Evolutionary conservation across 2,888 invertebrate species (phyloP).

Genomic region (Eulithis prunata): DNA sequence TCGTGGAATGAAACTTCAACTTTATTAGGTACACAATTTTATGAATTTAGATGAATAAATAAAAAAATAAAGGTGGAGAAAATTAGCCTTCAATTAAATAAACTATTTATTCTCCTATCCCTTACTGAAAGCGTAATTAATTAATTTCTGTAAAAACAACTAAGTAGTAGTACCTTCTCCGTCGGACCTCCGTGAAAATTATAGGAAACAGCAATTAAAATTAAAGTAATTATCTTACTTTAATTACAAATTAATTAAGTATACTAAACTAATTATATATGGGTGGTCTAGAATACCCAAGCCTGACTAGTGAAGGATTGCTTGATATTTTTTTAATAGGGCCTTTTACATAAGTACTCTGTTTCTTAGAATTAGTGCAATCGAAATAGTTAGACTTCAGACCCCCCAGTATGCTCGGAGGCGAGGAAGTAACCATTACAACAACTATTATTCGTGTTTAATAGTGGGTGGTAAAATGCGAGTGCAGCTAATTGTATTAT

Average conservation of each 20-base stretch:
- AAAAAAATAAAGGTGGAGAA: too few relatives aligned
- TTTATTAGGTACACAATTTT: too few relatives aligned
- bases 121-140: background rate
- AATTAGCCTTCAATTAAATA: too few relatives aligned
- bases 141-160: constrained; percentile 11
- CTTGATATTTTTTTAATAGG: constrained; percentile 11
- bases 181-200: constrained; percentile 13
- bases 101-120: too few relatives aligned
- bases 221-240: constrained; percentile 32
- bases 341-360: background rate
- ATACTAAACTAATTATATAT: constrained; percentile 15
- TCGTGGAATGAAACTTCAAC: too few relatives aligned
- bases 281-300: constrained; percentile 23
- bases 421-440: background rate
- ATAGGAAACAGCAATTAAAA: constrained; percentile 27
- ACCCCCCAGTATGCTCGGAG: background rate
- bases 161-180: background rate
- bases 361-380: constrained; percentile 2
- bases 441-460: background rate
- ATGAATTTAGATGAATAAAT: too few relatives aligned
- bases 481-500: background rate
- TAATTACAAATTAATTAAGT: constrained; percentile 21
- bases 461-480: background rate
- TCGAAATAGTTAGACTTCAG: background rate
- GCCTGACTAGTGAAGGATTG: constrained; percentile 6